phyloP scores from a whole-genome alignment of 2,797 vertebrate genomes.

The Eleutherodactylus coqui region DNA sequence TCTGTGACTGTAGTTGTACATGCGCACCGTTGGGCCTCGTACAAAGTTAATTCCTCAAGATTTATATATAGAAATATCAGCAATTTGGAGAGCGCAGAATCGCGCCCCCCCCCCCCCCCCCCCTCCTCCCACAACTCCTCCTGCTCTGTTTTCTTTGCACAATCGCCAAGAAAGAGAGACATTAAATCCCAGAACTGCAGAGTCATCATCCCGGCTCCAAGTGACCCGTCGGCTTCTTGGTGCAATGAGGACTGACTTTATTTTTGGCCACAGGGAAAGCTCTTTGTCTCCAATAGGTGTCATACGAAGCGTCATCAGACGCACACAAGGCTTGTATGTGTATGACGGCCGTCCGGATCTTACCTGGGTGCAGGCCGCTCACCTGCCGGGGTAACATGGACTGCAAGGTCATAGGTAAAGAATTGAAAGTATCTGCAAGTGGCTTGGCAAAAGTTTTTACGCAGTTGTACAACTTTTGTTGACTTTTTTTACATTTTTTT shows the following conservation, averaged over 20 bases:
- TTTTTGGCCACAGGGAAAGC: conserved; percentile 61
- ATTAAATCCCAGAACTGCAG: conserved; percentile 57
- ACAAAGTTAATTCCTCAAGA: conserved; percentile 12
- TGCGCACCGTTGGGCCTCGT: conserved; percentile 22
- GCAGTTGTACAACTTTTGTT: no score
- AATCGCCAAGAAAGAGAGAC: conserved; percentile 55
- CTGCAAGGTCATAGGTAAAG: no score
- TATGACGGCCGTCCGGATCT: background rate
- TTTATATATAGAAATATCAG: conserved; percentile 54
- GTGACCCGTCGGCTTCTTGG: conserved; percentile 56
- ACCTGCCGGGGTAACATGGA: background rate
- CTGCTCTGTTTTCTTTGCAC: conserved; percentile 64
- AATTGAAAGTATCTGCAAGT: no score
- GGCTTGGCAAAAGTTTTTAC: no score
- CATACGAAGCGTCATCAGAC: background rate
- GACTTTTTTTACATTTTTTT: no score
- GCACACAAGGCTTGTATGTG: background rate
- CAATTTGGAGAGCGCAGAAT: conserved; percentile 64
- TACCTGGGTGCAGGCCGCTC: background rate
- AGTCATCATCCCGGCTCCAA: conserved; percentile 52
- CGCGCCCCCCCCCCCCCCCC: conserved; percentile 49
- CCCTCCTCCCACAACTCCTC: no score
- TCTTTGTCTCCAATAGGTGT: conserved; percentile 63
- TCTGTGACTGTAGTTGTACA: background rate
- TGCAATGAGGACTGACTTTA: conserved; percentile 38